Evolutionary conservation across 2,888 invertebrate genomes (phyloP).

Genomic region (Apodemia hepburni): DNA sequence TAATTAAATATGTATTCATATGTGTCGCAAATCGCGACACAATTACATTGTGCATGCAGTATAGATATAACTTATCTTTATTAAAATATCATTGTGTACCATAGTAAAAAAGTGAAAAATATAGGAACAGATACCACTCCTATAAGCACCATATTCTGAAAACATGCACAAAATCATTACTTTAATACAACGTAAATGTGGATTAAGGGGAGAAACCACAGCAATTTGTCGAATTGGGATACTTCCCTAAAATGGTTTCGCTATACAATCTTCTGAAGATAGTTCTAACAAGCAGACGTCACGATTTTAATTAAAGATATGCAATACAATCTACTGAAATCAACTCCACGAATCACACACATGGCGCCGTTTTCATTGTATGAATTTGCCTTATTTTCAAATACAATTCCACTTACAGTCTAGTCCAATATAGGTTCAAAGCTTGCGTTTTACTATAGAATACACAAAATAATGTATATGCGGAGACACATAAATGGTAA

Average conservation of each 20-base stretch:
- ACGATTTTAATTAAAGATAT: slow-evolving; percentile 11
- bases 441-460: background rate
- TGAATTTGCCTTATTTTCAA: slow-evolving; percentile 6
- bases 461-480: background rate
- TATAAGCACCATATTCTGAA: no score
- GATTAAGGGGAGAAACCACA: background rate
- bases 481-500: background rate
- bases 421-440: slow-evolving; percentile 8
- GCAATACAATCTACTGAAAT: slow-evolving; percentile 5
- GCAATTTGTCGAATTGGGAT: background rate
- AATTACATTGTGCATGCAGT: no score
- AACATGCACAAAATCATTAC: no score
- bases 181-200: no score
- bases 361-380: background rate
- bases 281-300: background rate
- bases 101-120: no score
- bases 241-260: background rate
- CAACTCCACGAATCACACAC: background rate
- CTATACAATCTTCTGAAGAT: background rate
- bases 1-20: no score
- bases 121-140: no score
- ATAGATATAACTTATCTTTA: no score
- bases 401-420: background rate
- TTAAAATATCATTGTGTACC: no score
- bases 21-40: no score